Percentiles rank a stretch among this genome's conserved stretches.
Evolutionary conservation across 2,113 vertebrate genomes (phyloP).

Genomic region (Pomatostomus ruficeps): DNA sequence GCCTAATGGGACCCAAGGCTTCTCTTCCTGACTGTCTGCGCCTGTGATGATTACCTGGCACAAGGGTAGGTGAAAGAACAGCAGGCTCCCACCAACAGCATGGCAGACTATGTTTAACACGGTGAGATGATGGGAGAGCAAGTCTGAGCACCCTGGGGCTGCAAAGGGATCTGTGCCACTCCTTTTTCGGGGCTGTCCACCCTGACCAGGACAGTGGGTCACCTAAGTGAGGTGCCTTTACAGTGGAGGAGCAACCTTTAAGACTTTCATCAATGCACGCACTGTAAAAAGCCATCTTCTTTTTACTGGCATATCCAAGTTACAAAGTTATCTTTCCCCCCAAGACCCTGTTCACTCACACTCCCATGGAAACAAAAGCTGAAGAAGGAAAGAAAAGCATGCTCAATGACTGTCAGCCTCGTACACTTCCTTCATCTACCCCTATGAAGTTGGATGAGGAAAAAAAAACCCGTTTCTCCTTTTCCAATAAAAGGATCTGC

Average conservation of each 20-base stretch:
- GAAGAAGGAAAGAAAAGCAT: neutral
- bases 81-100: neutral
- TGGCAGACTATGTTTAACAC: neutral
- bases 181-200: neutral
- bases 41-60: neutral
- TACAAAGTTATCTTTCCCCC: neutral
- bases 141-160: neutral
- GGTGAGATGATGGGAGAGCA: neutral
- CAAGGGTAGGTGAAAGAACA: neutral
- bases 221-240: neutral
- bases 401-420: neutral
- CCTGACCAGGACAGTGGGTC: accelerated
- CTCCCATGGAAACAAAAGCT: neutral
- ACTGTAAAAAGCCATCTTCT: neutral
- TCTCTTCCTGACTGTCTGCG: neutral
- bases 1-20: neutral
- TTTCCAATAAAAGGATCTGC: neutral
- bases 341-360: neutral
- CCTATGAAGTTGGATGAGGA: neutral
- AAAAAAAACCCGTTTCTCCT: neutral
- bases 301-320: neutral
- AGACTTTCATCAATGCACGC: neutral
- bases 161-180: neutral
- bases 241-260: neutral
- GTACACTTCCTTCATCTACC: neutral